Evolutionary conservation across 2,113 vertebrate genomes (phyloP).

Genomic region (Emydocephalus ijimae): DNA sequence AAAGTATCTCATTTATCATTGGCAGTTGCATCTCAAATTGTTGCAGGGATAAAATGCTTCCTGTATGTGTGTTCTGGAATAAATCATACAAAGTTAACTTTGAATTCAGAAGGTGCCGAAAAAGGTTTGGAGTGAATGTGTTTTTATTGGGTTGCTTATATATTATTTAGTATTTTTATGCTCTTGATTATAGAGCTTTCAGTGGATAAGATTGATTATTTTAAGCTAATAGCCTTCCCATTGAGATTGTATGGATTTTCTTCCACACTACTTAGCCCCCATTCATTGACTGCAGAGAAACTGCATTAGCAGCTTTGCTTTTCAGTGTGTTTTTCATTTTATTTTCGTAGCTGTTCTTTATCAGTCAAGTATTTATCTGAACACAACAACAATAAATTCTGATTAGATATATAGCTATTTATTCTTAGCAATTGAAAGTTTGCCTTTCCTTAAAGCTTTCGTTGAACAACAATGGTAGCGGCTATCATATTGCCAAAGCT

Average conservation of each 20-base stretch:
- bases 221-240: conserved; percentile 4
- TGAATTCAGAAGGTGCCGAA: not conserved
- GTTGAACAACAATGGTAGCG: not conserved
- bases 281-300: not conserved
- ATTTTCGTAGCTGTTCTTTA: not conserved
- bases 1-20: not conserved
- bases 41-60: not conserved
- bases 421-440: not conserved
- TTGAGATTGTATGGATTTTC: not conserved
- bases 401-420: not conserved
- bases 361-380: not conserved
- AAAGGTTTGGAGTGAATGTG: not conserved
- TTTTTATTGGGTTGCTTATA: not conserved
- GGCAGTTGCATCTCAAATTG: not conserved
- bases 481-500: not conserved
- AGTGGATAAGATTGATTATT: conserved; percentile 1
- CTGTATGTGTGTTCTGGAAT: not conserved
- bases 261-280: not conserved
- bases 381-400: not conserved
- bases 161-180: not conserved
- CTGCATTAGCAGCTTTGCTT: not conserved
- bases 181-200: not conserved
- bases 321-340: not conserved
- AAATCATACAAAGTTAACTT: conserved; percentile 9
- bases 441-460: not conserved